Evolutionary conservation across 2,797 vertebrate species (phyloP).

Genomic region (Sphenopsis melanotis): DNA sequence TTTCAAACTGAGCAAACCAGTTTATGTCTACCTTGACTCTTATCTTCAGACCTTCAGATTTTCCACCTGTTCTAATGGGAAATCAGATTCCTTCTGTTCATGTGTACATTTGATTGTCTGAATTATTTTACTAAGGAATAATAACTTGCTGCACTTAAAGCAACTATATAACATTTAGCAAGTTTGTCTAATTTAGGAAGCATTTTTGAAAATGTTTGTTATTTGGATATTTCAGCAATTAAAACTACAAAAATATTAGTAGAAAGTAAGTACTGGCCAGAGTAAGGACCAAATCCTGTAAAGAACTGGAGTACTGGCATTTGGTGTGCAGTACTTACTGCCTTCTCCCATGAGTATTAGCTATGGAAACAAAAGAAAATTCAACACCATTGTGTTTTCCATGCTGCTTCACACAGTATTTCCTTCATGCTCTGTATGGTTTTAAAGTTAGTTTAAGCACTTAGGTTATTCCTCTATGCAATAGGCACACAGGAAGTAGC

Average conservation of each 20-base stretch:
- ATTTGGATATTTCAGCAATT: background rate
- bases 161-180: background rate
- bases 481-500: conserved; percentile 70
- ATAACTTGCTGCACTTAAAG: background rate
- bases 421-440: conserved; percentile 26
- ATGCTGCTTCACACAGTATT: conserved; percentile 33
- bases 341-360: background rate
- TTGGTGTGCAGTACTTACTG: background rate
- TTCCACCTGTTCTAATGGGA: background rate
- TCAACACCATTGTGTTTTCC: background rate
- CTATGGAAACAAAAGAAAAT: conserved; percentile 42
- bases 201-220: background rate
- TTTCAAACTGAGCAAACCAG: background rate
- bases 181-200: background rate
- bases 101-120: background rate
- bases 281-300: background rate
- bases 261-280: background rate
- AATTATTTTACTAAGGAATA: background rate
- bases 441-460: conserved; percentile 58
- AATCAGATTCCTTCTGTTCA: background rate
- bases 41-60: background rate
- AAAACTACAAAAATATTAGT: background rate
- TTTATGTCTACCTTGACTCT: background rate
- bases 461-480: conserved; percentile 59
- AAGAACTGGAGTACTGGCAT: background rate